Base-by-base conservation (phyloP, 1,140 invertebrate species). In the Drosophila kepulauana region DNA sequence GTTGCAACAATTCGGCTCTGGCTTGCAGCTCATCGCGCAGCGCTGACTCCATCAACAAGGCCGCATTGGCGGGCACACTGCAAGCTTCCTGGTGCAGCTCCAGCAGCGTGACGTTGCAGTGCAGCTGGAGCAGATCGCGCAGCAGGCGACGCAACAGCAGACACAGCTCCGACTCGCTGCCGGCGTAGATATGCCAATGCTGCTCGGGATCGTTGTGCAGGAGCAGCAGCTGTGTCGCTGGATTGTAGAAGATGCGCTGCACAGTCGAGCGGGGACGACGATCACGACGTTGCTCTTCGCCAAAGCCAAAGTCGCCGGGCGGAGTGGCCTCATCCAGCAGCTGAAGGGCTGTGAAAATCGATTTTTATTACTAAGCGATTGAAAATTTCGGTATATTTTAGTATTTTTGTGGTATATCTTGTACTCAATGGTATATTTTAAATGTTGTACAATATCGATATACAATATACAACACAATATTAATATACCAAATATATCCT, bases 221-320 rank as follows among this genome's bases (percentile, higher is more conserved):
- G 8, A 89, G 7, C 28, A 89, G 52, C 5, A 76, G 13, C n/a
- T 59, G 33, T 2, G 38, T 20, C 35, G 74, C 58, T 1, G 66
- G 62, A 45, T 89, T 76, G 35, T 85, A 90, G 35, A 81, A 89
- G 13, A 88, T 78, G 28, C 64, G 67, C 63, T 84, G 85, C 2
- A 48, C 16, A 5, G 49, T 43, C 10, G n/a, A 1, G 15, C 10
- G 30, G 3, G 15, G 20, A 2, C 5, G 20, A 5, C n/a, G 56
- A 33, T 63, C 5, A 25, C 20, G 20, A 25, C 33, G 59, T 5
- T 3, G 43, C 13, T 16, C n/a, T n/a, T 45, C 20, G 25, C 4
- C 58, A n/a, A 52, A 52, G 33, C 16, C 46, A 16, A 52, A 64
- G 48, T 64, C 16, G 7, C 13, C 6, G 7, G 25, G 16, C n/a